Evolutionary conservation across 2,888 invertebrate species (phyloP), one percentile per base, ranked within the genome.

Genomic region (Chalcis sispes): DNA sequence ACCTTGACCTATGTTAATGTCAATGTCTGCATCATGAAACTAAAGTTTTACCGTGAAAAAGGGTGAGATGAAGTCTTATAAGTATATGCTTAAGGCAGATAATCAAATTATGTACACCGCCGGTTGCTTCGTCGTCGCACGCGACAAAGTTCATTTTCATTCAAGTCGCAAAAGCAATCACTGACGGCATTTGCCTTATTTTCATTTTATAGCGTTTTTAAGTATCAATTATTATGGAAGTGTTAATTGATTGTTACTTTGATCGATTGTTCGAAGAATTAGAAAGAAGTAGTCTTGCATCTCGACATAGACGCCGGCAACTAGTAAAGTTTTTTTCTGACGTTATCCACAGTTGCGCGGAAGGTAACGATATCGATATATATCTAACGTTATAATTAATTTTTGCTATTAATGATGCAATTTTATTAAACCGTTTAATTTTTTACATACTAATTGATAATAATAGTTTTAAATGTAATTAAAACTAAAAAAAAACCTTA

Each of bases 301-400:
- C 93, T 65, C 91, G 94, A 32, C 91, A 92, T 82, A 95, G 93
- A 82, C 91, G 96, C 42, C 90, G 92, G 42, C 91, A 94, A 83
- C 90, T 95, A 64, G 93, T 95, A 67, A 93, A 94, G 85, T 95
- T 95, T 88, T 93, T 96, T 82, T 94, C 93, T 84, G 93, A 95
- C 20, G 91, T 95, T 62, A 95, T 96, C 80, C 91, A 93, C 82
- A 95, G 94, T 77, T 95, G 94, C 86, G 91, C 92, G 8, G 90
- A 89, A 91, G 92, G 92, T 91, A 85, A 27, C 25, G 10, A n/a
- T n/a, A n/a, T n/a, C n/a, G n/a, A n/a, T 36, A 36, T 36, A 36
- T 10, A 36, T n/a, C n/a, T n/a, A n/a, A n/a, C n/a, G n/a, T n/a
- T n/a, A n/a, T n/a, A n/a, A n/a, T n/a, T n/a, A n/a, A n/a, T n/a